phyloP scores from a whole-genome alignment of 2,888 invertebrate genomes.

The Xylocampa areola region DNA sequence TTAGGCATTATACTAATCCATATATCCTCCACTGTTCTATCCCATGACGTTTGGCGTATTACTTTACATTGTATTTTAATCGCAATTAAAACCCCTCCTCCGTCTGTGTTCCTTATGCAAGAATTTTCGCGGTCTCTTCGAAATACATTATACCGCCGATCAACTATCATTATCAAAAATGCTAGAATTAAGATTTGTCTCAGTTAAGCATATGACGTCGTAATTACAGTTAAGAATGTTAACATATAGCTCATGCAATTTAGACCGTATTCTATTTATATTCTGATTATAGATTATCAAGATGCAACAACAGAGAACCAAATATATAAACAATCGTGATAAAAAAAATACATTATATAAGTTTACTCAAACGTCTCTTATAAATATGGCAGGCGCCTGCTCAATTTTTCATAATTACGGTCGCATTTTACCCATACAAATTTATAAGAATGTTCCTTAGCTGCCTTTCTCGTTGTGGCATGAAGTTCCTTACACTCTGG shows the following conservation, averaged over 20 bases:
- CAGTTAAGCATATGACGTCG: not conserved
- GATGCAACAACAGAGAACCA: too few species aligned
- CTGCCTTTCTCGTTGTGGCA: slow-evolving; percentile 1
- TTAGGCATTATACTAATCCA: not conserved
- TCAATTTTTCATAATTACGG: slow-evolving; percentile 1
- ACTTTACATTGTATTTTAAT: not conserved
- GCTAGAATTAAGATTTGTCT: not conserved
- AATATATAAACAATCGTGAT: too few species aligned
- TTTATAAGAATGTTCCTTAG: not conserved
- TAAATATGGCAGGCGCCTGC: not conserved
- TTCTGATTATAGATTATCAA: too few species aligned
- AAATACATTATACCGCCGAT: too few species aligned
- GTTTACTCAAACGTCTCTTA: not conserved
- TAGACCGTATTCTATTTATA: not conserved
- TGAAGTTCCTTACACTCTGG: not conserved
- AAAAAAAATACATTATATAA: not conserved
- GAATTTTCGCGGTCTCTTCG: too few species aligned
- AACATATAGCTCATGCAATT: not conserved
- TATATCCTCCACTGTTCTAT: not conserved
- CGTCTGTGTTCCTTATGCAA: not conserved
- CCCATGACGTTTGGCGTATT: not conserved
- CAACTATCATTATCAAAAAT: not conserved
- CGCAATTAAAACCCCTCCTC: not conserved
- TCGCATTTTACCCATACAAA: not conserved
- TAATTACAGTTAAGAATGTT: not conserved